These are phyloP conservation scores for Lamprologus sp. DNA, from an alignment of 2,113 vertebrate species.

Conservation along the genomic window DNA sequence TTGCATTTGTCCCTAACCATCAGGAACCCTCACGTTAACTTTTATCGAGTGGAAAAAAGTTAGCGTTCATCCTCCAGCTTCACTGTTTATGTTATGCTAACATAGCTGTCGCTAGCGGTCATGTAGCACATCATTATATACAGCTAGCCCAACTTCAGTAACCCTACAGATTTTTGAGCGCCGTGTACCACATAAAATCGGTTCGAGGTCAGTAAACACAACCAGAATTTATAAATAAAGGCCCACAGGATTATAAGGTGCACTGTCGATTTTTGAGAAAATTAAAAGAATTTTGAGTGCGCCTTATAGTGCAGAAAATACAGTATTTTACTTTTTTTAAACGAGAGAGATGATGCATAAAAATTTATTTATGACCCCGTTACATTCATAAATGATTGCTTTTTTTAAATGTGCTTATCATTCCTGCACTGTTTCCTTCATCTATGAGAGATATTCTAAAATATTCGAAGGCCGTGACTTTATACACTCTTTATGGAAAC, in stretches of 20 bases:
- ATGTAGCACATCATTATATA: not conserved
- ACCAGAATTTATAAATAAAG: not conserved
- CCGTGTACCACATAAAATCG: fast-evolving
- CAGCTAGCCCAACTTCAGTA: fast-evolving
- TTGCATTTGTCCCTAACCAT: fast-evolving
- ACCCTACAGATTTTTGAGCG: fast-evolving
- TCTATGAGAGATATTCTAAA: not conserved
- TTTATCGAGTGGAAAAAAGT: not conserved
- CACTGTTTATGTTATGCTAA: not conserved
- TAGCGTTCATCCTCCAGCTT: not conserved
- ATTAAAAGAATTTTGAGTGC: not conserved
- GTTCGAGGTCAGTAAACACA: not conserved
- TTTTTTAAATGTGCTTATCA: fast-evolving
- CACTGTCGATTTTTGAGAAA: not conserved
- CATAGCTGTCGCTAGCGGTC: fast-evolving
- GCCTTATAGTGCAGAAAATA: not conserved
- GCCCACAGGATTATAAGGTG: fast-evolving
- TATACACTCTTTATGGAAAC: not conserved
- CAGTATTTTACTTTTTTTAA: not conserved
- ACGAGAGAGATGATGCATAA: fast-evolving
- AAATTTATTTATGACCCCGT: not conserved
- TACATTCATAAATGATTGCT: not conserved
- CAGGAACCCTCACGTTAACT: fast-evolving
- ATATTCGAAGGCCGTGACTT: fast-evolving
- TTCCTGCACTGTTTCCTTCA: not conserved